phyloP scores from a whole-genome alignment of 2,888 invertebrate species.

The Diaprepes abbreviatus region DNA sequence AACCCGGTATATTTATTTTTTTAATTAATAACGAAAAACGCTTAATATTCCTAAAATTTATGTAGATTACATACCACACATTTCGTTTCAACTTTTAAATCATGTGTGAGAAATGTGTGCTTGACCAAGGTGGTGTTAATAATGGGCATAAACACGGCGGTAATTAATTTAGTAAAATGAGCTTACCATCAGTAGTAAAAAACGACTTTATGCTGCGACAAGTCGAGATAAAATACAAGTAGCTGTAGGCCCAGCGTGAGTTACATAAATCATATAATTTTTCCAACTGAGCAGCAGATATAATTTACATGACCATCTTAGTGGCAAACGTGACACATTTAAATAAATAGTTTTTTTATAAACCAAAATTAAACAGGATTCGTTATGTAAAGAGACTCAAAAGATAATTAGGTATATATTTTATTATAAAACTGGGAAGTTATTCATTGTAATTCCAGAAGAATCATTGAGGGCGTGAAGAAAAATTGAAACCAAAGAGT shows the following conservation, averaged over 20 bases:
- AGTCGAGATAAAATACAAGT: conserved; percentile 49
- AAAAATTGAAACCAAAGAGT: too few relatives aligned
- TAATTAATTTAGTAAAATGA: conserved; percentile 50
- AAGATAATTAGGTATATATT: too few relatives aligned
- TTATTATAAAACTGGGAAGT: too few relatives aligned
- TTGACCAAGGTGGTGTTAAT: conserved; percentile 45
- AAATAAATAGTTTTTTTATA: background rate
- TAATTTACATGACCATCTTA: conserved; percentile 32
- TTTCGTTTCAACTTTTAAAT: conserved; percentile 39
- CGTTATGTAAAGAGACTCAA: too few relatives aligned
- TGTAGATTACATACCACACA: conserved; percentile 27
- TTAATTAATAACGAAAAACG: conserved; percentile 24
- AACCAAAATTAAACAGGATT: too few relatives aligned
- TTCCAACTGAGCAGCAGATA: conserved; percentile 36
- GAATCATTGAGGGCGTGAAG: too few relatives aligned
- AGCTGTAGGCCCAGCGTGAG: conserved; percentile 46
- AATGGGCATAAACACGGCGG: conserved; percentile 49
- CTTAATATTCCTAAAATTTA: conserved; percentile 17
- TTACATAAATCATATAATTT: conserved; percentile 37
- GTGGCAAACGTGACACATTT: conserved; percentile 12
- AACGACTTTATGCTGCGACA: conserved; percentile 39
- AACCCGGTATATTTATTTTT: background rate
- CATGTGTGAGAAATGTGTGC: conserved; percentile 40
- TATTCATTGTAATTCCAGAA: too few relatives aligned
- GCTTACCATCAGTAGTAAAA: conserved; percentile 40